Evolutionary conservation across 2,797 vertebrate genomes (phyloP).

Genomic region (Atherinosoma microstoma): DNA sequence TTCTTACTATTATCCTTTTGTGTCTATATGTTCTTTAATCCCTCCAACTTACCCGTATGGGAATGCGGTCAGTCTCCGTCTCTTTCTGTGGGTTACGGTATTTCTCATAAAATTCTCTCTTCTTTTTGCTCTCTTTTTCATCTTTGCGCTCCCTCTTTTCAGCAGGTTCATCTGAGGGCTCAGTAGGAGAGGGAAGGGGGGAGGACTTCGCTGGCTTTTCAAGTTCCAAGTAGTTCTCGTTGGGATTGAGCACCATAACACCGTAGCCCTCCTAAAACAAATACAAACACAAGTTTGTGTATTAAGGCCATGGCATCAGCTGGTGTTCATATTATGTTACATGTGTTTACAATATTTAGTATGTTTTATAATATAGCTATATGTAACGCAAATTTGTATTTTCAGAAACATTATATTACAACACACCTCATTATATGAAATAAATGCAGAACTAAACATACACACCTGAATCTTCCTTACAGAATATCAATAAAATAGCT

Average conservation of each 20-base stretch:
- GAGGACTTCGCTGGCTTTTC: constrained; percentile 87
- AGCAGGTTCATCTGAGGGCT: constrained; percentile 92
- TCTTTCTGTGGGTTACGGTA: constrained; percentile 98
- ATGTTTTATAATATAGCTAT: neutral
- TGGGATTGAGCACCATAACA: constrained; percentile 97
- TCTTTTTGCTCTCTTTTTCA: constrained; percentile 92
- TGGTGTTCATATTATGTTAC: neutral
- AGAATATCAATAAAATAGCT: neutral
- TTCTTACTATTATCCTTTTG: constrained; percentile 31
- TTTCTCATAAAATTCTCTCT: constrained; percentile 95
- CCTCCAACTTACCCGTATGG: constrained; percentile 89
- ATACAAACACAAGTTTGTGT: constrained; percentile 17
- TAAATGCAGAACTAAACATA: neutral
- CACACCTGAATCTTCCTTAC: neutral
- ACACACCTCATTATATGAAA: neutral
- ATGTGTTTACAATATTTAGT: constrained; percentile 1
- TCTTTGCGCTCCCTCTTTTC: constrained; percentile 97
- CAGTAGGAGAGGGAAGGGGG: constrained; percentile 82
- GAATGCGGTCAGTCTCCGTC: constrained; percentile 90
- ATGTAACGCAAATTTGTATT: neutral
- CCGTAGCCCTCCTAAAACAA: constrained; percentile 91
- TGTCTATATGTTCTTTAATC: constrained; percentile 8
- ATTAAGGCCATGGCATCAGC: neutral
- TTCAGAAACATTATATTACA: neutral
- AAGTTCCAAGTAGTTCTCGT: constrained; percentile 97